These are phyloP conservation scores for Abramis brama DNA, from an alignment of 2,113 vertebrate species.

Conservation along the genomic window DNA sequence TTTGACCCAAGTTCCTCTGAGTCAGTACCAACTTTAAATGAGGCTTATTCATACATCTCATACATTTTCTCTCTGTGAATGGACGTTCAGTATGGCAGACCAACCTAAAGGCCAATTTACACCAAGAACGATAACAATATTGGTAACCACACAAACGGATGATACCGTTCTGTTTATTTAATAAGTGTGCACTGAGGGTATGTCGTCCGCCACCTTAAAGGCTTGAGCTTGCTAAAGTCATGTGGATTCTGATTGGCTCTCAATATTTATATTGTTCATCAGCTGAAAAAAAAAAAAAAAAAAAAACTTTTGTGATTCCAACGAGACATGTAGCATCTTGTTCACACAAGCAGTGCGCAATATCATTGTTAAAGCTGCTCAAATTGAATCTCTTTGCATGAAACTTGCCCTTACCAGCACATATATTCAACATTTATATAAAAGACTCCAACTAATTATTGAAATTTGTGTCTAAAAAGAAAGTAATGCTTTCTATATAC, in stretches of 20 bases:
- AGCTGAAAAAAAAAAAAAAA: neutral
- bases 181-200: neutral
- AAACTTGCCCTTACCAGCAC: conserved; percentile 2
- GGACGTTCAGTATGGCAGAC: neutral
- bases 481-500: neutral
- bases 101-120: conserved; percentile 2
- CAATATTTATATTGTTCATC: neutral
- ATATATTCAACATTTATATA: neutral
- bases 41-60: neutral
- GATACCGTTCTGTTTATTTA: neutral
- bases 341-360: neutral
- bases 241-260: neutral
- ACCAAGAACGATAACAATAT: neutral
- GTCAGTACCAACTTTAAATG: neutral
- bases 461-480: neutral
- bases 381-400: neutral
- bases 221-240: neutral
- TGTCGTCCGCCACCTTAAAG: neutral
- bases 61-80: neutral
- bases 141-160: neutral
- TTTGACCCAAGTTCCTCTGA: conserved; percentile 17
- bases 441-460: neutral
- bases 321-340: neutral
- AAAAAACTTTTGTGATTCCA: no score
- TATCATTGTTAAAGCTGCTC: neutral